phyloP scores from a whole-genome alignment of 2,797 vertebrate species.

The Pangasius sanitwongsei region DNA sequence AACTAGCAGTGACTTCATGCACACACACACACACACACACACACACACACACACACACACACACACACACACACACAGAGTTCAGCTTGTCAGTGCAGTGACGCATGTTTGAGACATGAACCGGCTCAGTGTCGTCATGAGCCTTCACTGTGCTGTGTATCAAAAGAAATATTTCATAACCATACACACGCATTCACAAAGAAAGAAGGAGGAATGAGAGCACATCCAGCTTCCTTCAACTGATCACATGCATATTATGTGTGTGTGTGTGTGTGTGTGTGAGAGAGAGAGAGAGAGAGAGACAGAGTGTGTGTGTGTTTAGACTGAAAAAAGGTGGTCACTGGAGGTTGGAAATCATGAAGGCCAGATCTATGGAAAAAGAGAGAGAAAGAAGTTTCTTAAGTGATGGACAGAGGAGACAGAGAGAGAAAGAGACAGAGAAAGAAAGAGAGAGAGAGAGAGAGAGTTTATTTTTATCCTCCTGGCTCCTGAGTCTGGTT shows the following conservation, averaged over 20 bases:
- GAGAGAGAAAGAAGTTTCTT: not conserved
- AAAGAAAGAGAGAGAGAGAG: not conserved
- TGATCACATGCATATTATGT: not conserved
- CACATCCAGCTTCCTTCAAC: not conserved
- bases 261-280: no score
- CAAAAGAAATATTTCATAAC: not conserved
- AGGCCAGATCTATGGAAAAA: not conserved
- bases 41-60: slow-evolving; percentile 2
- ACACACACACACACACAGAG: no score
- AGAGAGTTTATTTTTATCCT: slow-evolving; percentile 39
- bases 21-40: not conserved
- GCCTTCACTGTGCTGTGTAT: not conserved
- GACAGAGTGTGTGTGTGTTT: not conserved
- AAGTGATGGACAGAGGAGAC: no score
- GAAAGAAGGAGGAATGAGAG: not conserved
- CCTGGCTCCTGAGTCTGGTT: slow-evolving; percentile 27
- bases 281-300: not conserved
- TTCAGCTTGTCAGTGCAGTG: not conserved
- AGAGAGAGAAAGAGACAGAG: not conserved
- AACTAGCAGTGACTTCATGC: not conserved
- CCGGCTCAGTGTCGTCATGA: not conserved
- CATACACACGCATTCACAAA: not conserved
- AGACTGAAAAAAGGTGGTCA: not conserved
- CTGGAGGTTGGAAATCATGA: not conserved
- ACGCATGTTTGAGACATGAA: not conserved